Evolutionary conservation across 2,113 vertebrate species (phyloP).

Genomic region (Ptilorrhoa leucosticta): DNA sequence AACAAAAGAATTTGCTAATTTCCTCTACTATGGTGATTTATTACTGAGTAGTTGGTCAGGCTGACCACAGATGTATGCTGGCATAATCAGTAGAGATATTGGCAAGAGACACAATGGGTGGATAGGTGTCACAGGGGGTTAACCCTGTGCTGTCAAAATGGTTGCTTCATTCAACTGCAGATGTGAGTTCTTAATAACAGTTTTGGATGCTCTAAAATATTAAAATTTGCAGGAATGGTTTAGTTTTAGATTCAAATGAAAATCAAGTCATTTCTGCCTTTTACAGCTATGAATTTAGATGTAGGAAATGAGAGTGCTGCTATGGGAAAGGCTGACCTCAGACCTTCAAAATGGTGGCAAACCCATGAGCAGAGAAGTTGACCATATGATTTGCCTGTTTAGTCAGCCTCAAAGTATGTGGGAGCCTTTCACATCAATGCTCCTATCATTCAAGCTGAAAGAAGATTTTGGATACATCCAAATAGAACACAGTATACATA

Average conservation of each 20-base stretch:
- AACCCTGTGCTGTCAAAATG: not conserved
- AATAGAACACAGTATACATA: fast-evolving
- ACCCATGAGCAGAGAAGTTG: not conserved
- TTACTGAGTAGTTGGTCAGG: not conserved
- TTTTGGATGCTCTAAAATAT: not conserved
- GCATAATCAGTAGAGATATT: not conserved
- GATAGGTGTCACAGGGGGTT: not conserved
- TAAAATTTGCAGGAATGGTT: not conserved
- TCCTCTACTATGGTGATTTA: not conserved
- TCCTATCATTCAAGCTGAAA: not conserved
- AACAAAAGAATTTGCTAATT: not conserved
- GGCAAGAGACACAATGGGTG: not conserved
- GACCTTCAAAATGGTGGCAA: not conserved
- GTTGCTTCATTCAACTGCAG: not conserved
- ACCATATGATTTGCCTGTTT: not conserved
- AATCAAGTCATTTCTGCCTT: not conserved
- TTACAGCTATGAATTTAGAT: not conserved
- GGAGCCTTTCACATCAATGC: not conserved
- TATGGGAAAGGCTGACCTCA: not conserved
- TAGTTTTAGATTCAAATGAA: not conserved
- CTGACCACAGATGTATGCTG: not conserved
- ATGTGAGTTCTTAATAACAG: not conserved
- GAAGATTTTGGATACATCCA: not conserved
- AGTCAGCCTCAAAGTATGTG: not conserved
- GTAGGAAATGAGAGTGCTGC: not conserved